Percentiles rank a stretch among this genome's conserved stretches.
phyloP scores from a whole-genome alignment of 2,113 vertebrate species.

The Thinocorus orbignyianus region DNA sequence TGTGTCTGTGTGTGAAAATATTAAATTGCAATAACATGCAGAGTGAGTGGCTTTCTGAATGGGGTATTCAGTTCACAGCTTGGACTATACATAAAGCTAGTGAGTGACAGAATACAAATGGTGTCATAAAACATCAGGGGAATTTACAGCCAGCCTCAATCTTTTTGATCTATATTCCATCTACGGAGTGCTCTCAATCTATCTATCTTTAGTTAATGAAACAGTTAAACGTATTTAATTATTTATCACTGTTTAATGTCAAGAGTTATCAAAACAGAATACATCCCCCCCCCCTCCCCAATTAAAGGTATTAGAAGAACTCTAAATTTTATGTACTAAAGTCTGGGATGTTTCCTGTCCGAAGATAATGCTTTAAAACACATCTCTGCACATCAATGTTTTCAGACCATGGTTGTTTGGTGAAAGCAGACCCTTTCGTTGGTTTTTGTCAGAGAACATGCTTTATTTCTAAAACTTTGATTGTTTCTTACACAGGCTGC shows the following conservation, averaged over 20 bases:
- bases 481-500: neutral
- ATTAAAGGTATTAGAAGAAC: conserved; percentile 14
- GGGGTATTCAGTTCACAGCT: conserved; percentile 87
- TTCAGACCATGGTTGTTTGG: neutral
- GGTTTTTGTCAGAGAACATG: too few relatives aligned
- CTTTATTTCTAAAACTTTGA: neutral
- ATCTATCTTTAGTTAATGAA: conserved; percentile 45
- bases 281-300: neutral
- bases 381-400: neutral
- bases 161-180: conserved; percentile 40
- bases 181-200: neutral
- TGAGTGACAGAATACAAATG: conserved; percentile 96
- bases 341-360: conserved; percentile 20
- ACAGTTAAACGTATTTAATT: conserved; percentile 57
- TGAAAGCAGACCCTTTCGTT: neutral
- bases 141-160: conserved; percentile 26
- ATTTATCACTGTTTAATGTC: conserved; percentile 63
- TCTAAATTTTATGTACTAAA: neutral
- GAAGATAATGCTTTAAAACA: neutral
- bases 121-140: conserved; percentile 74
- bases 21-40: conserved; percentile 98
- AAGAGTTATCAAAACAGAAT: conserved; percentile 49
- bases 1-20: conserved; percentile 97
- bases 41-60: conserved; percentile 87
- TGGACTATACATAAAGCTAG: conserved; percentile 73